phyloP scores from a whole-genome alignment of 2,888 invertebrate genomes.

The Apodemia mormo region DNA sequence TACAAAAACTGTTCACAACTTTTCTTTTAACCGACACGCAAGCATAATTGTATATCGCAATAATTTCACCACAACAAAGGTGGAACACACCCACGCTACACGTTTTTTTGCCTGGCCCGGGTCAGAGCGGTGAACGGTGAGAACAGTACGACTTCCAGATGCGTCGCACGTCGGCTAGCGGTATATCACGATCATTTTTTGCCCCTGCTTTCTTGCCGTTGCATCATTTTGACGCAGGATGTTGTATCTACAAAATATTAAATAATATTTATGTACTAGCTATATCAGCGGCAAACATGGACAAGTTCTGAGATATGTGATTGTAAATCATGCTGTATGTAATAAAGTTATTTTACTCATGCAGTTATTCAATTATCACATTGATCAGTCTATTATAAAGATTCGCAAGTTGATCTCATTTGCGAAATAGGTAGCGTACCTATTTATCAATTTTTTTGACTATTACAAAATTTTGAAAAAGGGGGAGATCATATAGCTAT shows the following conservation, averaged over 20 bases:
- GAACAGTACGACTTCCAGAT: conserved; percentile 74
- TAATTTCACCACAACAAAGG: conserved; percentile 58
- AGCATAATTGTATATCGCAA: conserved; percentile 56
- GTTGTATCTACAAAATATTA: conserved; percentile 23
- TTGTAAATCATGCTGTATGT: neutral
- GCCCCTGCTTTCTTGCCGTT: conserved; percentile 45
- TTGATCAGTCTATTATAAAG: too few relatives aligned
- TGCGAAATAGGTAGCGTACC: too few relatives aligned
- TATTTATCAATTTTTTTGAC: too few relatives aligned
- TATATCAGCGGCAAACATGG: neutral
- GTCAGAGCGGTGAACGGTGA: conserved; percentile 66
- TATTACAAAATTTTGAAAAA: too few relatives aligned
- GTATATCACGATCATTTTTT: conserved; percentile 65
- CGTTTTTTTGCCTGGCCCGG: conserved; percentile 56
- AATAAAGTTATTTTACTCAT: neutral
- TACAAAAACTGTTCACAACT: conserved; percentile 47
- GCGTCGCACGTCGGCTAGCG: conserved; percentile 60
- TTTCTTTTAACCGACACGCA: conserved; percentile 52
- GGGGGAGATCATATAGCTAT: too few relatives aligned
- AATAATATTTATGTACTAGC: neutral
- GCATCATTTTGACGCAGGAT: conserved; percentile 42
- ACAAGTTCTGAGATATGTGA: neutral
- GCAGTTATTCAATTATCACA: too few relatives aligned
- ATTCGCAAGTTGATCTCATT: too few relatives aligned
- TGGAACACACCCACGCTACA: conserved; percentile 57